Conservation (phyloP, 1,140 invertebrate genomes). For the Cherax destructor region DNA sequence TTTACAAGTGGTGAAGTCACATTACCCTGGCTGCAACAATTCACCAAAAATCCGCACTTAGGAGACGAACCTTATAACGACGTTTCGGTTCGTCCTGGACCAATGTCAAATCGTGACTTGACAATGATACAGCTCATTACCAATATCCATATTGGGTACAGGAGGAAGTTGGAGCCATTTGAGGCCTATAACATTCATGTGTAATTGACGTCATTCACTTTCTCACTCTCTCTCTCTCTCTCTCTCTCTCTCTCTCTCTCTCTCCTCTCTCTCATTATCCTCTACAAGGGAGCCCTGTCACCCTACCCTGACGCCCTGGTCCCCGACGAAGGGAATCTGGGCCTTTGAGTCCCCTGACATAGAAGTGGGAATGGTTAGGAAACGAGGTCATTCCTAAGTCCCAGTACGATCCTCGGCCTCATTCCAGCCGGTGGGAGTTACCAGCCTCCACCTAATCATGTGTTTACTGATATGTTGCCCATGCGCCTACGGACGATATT, state of each 20-base stretch:
- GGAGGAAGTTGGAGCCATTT: too few species aligned
- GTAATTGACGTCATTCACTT: background rate
- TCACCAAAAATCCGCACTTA: too few species aligned
- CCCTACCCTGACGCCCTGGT: background rate
- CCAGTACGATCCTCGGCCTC: constrained; percentile 1
- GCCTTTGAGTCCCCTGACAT: background rate
- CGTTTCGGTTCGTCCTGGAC: too few species aligned
- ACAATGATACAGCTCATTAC: too few species aligned
- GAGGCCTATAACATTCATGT: too few species aligned
- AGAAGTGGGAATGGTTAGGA: background rate
- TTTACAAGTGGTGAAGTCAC: too few species aligned
- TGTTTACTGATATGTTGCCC: constrained; percentile 37
- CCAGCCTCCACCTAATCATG: constrained; percentile 32
- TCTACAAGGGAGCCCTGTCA: background rate
- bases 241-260: constrained; percentile 12
- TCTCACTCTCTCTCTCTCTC: constrained; percentile 7
- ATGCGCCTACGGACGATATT: background rate
- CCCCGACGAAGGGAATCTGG: background rate
- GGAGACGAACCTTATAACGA: too few species aligned
- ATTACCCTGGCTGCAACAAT: too few species aligned
- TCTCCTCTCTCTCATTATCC: background rate
- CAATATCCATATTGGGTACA: too few species aligned
- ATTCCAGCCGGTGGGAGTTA: background rate
- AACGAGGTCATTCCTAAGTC: background rate
- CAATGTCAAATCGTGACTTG: too few species aligned